Evolutionary conservation across 2,888 invertebrate genomes (phyloP).

Genomic region (Aporophyla nigra): DNA sequence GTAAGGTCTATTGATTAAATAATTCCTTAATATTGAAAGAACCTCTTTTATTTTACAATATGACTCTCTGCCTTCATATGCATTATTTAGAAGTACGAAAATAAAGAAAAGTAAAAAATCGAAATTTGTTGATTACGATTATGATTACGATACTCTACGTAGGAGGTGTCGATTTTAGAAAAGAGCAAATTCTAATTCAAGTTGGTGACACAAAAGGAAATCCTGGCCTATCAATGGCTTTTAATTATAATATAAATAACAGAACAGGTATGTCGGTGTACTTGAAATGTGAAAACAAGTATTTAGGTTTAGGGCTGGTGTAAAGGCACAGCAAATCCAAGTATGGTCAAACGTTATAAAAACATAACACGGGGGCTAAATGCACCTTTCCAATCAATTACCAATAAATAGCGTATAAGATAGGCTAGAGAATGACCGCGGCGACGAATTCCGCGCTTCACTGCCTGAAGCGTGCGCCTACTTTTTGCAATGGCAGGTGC

Average conservation of each 20-base stretch:
- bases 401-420: constrained; percentile 89
- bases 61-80: no score
- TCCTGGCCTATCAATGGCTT: constrained; percentile 12
- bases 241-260: constrained; percentile 42
- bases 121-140: no score
- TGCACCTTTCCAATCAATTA: constrained; percentile 90
- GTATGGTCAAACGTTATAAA: constrained; percentile 78
- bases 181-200: constrained; percentile 8
- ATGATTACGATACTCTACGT: no score
- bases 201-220: constrained; percentile 7
- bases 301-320: constrained; percentile 57
- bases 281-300: constrained; percentile 62
- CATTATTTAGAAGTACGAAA: no score
- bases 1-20: no score
- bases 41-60: no score
- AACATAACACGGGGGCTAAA: constrained; percentile 78
- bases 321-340: constrained; percentile 74
- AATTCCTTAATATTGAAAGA: no score
- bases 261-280: constrained; percentile 42
- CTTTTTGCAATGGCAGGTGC: constrained; percentile 90
- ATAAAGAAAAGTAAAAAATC: no score
- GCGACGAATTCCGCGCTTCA: constrained; percentile 89
- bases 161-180: no score
- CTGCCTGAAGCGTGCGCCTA: constrained; percentile 89
- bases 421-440: constrained; percentile 83